Conservation (phyloP, 2,113 vertebrate genomes). For the Heterotilapia buettikoferi region DNA sequence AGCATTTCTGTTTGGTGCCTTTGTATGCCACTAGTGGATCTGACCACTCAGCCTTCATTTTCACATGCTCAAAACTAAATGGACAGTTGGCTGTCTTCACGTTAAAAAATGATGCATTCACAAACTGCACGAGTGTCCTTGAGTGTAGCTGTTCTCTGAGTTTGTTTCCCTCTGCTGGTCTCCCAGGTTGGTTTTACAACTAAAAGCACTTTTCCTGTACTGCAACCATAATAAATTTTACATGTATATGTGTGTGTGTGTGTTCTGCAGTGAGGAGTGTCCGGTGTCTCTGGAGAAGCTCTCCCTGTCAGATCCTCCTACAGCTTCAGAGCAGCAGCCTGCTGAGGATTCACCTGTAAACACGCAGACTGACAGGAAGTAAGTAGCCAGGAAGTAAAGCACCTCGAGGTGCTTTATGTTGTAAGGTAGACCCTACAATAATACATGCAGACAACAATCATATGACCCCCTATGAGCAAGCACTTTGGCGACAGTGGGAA, state of each 20-base stretch:
- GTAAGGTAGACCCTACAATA: not conserved
- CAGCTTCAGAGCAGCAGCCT: constrained; percentile 32
- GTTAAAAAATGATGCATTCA: not conserved
- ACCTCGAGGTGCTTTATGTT: not conserved
- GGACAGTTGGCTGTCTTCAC: not conserved
- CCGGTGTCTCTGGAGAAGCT: constrained; percentile 64
- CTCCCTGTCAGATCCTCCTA: constrained; percentile 48
- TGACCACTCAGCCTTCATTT: not conserved
- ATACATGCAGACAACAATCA: not conserved
- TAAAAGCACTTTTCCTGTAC: not conserved
- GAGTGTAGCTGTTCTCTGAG: not conserved
- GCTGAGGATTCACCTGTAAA: constrained; percentile 22
- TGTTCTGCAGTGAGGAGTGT: constrained; percentile 58
- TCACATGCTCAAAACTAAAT: not conserved
- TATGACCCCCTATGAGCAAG: not conserved
- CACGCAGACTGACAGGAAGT: constrained; percentile 67
- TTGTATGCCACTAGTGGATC: not conserved
- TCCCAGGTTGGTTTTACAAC: not conserved
- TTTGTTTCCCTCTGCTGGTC: not conserved
- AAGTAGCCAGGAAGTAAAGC: constrained; percentile 55
- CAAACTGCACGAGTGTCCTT: not conserved
- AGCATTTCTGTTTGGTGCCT: not conserved
- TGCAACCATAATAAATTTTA: not conserved
- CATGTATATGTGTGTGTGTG: not conserved
- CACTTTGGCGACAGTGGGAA: not conserved